Base-by-base conservation (phyloP, 2,113 vertebrate genomes). In the Eubucco bourcierii region DNA sequence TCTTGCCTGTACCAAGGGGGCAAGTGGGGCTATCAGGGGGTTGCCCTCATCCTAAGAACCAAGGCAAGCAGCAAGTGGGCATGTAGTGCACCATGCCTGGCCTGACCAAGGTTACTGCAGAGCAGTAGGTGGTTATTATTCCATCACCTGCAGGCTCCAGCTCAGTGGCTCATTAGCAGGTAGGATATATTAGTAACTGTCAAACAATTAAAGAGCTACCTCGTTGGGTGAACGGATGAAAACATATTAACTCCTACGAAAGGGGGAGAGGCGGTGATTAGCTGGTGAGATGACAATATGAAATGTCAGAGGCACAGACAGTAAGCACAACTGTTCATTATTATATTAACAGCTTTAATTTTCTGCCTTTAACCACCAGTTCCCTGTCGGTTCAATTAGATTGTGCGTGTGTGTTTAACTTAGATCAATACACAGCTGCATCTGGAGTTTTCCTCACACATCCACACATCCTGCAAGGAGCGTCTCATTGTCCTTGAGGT, bases 291-390 rank as follows among this genome's bases (percentile, higher is more conserved):
- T 93, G 88, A 96, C 96, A 96, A 96, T 96, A 96, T 77, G 90
- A 95, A 94, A 96, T 96, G 93, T 97, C 95, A 97, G 90, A 87
- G 61, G 84, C 88, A 85, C 90, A 96, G 96, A 95, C 92, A 96
- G 95, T 93, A 93, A 97, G 94, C 91, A 95, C 90, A 95, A 96
- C 94, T 96, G 91, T 93, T 97, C 96, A 96, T 97, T 97, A 96
- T 93, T 94, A 87, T 88, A 96, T 97, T 97, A 97, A 96, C 94
- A 96, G 82, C 94, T 91, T 95, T 96, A 97, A 95, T 97, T 97
- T 97, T 96, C 96, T 96, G 90, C 91, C 80, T 96, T 97, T 96
- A 96, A 97, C 95, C 91, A 97, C 82, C 90, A 89, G 94, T 95
- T 94, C 84, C 84, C 86, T 92, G 91, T 96, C 95, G 96, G 88